phyloP scores from a whole-genome alignment of 2,113 vertebrate species.

The Cryptomyrus ogoouensis region DNA sequence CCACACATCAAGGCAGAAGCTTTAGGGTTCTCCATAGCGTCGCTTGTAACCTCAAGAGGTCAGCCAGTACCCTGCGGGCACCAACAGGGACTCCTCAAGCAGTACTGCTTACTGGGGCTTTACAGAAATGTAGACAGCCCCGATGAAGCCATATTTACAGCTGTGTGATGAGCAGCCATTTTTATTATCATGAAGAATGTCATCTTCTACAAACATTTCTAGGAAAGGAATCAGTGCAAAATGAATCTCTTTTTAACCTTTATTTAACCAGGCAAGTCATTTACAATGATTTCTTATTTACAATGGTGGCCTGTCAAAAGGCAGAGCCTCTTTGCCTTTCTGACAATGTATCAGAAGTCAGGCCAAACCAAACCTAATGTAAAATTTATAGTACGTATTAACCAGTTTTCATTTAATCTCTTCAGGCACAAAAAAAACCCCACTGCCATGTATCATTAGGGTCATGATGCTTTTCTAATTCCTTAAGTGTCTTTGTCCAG shows the following conservation, averaged over 20 bases:
- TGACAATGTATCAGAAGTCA: not conserved
- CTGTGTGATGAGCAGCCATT: not conserved
- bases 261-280: not conserved
- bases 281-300: too few relatives aligned
- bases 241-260: not conserved
- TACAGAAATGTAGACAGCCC: not conserved
- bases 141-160: not conserved
- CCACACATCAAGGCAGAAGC: not conserved
- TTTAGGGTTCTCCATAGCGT: not conserved
- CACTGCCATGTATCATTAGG: too few relatives aligned
- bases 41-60: not conserved
- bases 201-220: too few relatives aligned
- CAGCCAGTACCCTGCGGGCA: not conserved
- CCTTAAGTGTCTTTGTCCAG: too few relatives aligned
- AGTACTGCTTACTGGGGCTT: not conserved
- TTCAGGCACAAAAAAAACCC: too few relatives aligned
- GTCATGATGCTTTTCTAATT: too few relatives aligned
- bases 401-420: not conserved
- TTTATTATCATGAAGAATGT: not conserved
- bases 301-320: not conserved
- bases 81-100: not conserved
- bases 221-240: not conserved
- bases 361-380: not conserved
- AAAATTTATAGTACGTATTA: not conserved
- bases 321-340: not conserved